A percentile compares a stretch with the other conserved stretches of the same genome.
Conservation (phyloP, 2,888 invertebrate species). For the Tipula confusa region DNA sequence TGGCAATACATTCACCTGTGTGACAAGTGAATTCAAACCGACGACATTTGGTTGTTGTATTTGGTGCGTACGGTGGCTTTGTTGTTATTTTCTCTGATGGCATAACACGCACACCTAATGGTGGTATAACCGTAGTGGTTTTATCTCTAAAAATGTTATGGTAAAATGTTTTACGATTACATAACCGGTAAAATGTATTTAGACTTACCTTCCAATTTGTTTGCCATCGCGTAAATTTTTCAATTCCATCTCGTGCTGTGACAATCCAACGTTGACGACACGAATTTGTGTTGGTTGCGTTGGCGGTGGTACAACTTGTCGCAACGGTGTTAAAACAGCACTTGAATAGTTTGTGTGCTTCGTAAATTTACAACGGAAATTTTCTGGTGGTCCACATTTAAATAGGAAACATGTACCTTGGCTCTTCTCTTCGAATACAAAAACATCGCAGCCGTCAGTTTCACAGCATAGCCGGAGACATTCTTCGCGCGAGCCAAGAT, state of each 20-base stretch:
- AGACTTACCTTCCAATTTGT: conserved; percentile 54
- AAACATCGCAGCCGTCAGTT: conserved; percentile 82
- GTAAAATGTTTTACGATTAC: too few relatives aligned
- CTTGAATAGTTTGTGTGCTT: conserved; percentile 83
- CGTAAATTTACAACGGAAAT: conserved; percentile 90
- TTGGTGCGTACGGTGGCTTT: not conserved
- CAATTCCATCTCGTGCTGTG: conserved; percentile 49
- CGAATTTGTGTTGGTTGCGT: conserved; percentile 42
- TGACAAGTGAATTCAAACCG: conserved; percentile 86
- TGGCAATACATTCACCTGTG: conserved; percentile 85
- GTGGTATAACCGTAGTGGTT: conserved; percentile 34
- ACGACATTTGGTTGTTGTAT: conserved; percentile 58
- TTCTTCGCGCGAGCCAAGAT: conserved; percentile 73
- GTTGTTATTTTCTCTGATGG: not conserved
- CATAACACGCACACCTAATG: conserved; percentile 30
- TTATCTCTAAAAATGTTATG: conserved; percentile 26
- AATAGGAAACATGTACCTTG: conserved; percentile 88
- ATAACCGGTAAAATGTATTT: not conserved
- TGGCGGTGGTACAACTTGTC: conserved; percentile 43
- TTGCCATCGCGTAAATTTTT: conserved; percentile 58
- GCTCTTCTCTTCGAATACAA: conserved; percentile 88
- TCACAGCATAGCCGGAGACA: conserved; percentile 84
- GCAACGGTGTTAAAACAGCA: conserved; percentile 70
- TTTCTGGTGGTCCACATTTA: conserved; percentile 83
- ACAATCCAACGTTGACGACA: conserved; percentile 38